phyloP scores from a whole-genome alignment of 2,797 vertebrate species.

The Pangasius sanitwongsei region DNA sequence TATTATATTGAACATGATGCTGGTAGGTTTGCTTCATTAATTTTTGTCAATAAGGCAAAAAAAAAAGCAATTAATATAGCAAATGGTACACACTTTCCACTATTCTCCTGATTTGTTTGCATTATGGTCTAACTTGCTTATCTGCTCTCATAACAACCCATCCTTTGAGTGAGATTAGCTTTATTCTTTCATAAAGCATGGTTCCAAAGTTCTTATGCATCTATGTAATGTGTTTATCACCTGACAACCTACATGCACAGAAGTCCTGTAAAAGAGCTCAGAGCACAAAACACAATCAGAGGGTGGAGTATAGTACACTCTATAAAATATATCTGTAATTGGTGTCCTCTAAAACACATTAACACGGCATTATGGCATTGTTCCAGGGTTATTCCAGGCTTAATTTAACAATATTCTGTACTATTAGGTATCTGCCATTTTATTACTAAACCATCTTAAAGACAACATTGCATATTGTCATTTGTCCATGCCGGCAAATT shows the following conservation, averaged over 20 bases:
- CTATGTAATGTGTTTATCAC: conserved; percentile 7
- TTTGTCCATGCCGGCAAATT: not conserved
- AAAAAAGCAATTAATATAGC: not conserved
- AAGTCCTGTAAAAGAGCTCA: conserved; percentile 24
- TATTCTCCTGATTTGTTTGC: not conserved
- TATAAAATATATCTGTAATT: conserved; percentile 43
- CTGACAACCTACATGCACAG: conserved; percentile 12
- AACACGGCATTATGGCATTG: conserved; percentile 1
- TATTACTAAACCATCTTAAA: not conserved
- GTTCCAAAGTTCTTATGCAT: conserved; percentile 44
- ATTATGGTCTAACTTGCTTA: not conserved
- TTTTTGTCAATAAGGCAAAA: not conserved
- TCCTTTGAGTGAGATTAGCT: conserved; percentile 18
- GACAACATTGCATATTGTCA: not conserved
- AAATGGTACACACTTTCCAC: not conserved
- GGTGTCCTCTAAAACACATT: conserved; percentile 29
- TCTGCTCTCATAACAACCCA: conserved; percentile 2
- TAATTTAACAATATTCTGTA: not conserved
- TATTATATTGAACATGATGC: conserved; percentile 42
- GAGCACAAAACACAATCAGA: conserved; percentile 1
- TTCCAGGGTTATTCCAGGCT: not conserved
- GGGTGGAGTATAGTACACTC: conserved; percentile 31
- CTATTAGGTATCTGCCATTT: not conserved
- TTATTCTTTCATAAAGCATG: conserved; percentile 15
- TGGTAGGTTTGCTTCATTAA: conserved; percentile 63